A percentile compares a stretch with the other conserved stretches of the same genome.
Conservation (phyloP, 2,797 vertebrate genomes). For the Pteropus rufus region DNA sequence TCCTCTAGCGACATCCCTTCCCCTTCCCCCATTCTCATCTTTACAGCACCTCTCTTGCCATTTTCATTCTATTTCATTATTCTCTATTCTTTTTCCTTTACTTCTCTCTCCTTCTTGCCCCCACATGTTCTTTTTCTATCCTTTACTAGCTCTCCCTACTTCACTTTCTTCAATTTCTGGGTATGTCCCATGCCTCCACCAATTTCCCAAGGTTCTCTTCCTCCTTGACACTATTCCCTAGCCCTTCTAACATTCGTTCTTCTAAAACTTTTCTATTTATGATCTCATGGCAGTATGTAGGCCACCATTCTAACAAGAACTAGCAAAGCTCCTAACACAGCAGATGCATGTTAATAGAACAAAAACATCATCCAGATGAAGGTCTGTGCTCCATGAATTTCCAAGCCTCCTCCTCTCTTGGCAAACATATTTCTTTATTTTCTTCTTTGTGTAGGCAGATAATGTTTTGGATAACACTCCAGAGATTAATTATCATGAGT, state of each 20-base stretch:
- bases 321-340: not conserved
- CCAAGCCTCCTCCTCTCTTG: slow-evolving; percentile 13
- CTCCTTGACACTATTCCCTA: not conserved
- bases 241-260: not conserved
- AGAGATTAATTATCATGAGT: slow-evolving; percentile 60
- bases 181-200: not conserved
- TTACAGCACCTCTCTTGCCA: not conserved
- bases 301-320: not conserved
- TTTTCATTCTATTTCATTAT: not conserved
- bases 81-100: not conserved
- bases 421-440: slow-evolving; percentile 15
- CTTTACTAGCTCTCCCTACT: not conserved
- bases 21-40: not conserved
- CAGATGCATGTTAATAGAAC: not conserved
- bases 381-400: not conserved
- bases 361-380: not conserved
- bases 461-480: slow-evolving; percentile 43
- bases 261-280: not conserved
- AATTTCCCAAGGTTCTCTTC: not conserved
- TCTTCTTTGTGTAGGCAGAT: slow-evolving; percentile 49
- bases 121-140: not conserved
- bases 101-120: not conserved
- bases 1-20: not conserved
- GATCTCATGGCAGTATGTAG: not conserved
- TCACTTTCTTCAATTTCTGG: not conserved